Conservation (phyloP, 1,140 invertebrate genomes). For the Episyrphus balteatus region DNA sequence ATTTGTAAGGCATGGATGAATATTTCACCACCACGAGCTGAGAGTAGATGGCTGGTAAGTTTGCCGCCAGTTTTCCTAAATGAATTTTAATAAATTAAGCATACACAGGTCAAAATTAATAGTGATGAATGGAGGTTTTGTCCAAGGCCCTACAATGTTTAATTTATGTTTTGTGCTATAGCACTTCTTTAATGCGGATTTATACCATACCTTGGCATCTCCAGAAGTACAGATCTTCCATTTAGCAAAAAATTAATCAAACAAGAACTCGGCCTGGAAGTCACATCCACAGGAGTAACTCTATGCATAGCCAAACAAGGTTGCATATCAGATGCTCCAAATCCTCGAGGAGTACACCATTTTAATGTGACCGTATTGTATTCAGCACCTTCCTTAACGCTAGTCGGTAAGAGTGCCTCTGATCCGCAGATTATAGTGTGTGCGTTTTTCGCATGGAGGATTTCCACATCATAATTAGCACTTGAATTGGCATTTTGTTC, state of each 20-base stretch:
- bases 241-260: constrained; percentile 92
- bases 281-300: constrained; percentile 93
- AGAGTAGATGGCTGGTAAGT: constrained; percentile 83
- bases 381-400: constrained; percentile 40
- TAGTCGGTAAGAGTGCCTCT: constrained; percentile 44
- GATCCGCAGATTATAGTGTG: constrained; percentile 60
- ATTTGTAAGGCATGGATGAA: constrained; percentile 88
- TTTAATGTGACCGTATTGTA: constrained; percentile 74
- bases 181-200: too few species aligned
- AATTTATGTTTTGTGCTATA: background rate
- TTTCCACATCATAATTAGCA: constrained; percentile 95
- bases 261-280: constrained; percentile 87
- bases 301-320: constrained; percentile 74
- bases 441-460: constrained; percentile 76
- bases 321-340: constrained; percentile 63
- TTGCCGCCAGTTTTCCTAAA: constrained; percentile 66
- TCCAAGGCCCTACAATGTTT: background rate
- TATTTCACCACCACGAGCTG: constrained; percentile 90
- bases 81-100: background rate
- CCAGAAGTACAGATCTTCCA: constrained; percentile 86
- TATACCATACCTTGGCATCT: constrained; percentile 60
- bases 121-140: background rate
- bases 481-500: constrained; percentile 97
- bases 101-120: too few species aligned
- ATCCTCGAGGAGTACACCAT: constrained; percentile 88